Percentiles rank a stretch among this genome's conserved stretches.
phyloP scores from a whole-genome alignment of 2,888 invertebrate species.

The Sthenelais limicola region DNA sequence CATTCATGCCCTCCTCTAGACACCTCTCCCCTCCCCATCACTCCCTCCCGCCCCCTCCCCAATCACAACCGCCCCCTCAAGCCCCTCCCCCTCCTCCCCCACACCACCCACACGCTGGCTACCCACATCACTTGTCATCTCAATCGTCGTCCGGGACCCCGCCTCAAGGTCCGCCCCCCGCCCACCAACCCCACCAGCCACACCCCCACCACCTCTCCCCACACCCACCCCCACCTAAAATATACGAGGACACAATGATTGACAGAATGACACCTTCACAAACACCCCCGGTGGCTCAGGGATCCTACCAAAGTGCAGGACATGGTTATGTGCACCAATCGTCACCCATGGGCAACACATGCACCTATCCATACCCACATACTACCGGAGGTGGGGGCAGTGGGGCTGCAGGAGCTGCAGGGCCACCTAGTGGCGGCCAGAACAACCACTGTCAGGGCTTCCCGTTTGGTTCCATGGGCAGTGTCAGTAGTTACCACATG shows the following conservation, averaged over 20 bases:
- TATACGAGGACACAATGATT: not conserved
- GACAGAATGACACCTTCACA: slow-evolving; percentile 29
- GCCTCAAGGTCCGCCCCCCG: slow-evolving; percentile 28
- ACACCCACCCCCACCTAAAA: not conserved
- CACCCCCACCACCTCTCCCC: slow-evolving; percentile 23
- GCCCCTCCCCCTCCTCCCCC: slow-evolving; percentile 24
- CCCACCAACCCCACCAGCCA: slow-evolving; percentile 23
- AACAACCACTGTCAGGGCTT: slow-evolving; percentile 37
- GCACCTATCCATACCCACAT: slow-evolving; percentile 48
- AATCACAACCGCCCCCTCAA: slow-evolving; percentile 21
- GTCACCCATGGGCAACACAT: slow-evolving; percentile 47
- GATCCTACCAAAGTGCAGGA: slow-evolving; percentile 8
- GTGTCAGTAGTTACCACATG: slow-evolving; percentile 32
- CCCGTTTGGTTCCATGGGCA: slow-evolving; percentile 34
- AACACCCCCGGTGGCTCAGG: slow-evolving; percentile 28
- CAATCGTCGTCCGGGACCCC: slow-evolving; percentile 6
- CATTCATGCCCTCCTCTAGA: not conserved
- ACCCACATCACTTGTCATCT: slow-evolving; percentile 1
- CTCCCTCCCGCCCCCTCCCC: not conserved
- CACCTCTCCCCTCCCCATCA: slow-evolving; percentile 5
- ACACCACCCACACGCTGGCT: not conserved
- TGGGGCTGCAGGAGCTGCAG: slow-evolving; percentile 25
- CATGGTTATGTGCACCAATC: slow-evolving; percentile 42
- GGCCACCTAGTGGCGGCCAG: slow-evolving; percentile 18
- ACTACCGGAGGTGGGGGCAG: slow-evolving; percentile 25